phyloP scores from a whole-genome alignment of 1,140 invertebrate genomes.

The Rhynchophorus ferrugineus region DNA sequence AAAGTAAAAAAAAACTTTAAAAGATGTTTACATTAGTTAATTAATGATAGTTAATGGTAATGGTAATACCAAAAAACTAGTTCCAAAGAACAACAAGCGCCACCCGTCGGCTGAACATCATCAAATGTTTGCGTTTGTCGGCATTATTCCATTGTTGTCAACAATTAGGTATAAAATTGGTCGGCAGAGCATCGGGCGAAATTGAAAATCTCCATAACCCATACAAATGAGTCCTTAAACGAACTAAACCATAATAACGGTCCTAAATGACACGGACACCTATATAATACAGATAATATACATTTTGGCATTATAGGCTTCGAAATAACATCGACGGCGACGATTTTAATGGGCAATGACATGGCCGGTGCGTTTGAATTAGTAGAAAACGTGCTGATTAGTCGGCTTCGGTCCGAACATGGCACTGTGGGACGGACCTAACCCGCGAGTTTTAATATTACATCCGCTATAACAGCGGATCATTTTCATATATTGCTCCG shows the following conservation, averaged over 20 bases:
- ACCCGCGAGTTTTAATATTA: conserved; percentile 36
- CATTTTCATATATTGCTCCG: conserved; percentile 28
- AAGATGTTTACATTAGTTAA: too few relatives aligned
- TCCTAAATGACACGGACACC: conserved; percentile 33
- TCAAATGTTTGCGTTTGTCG: background rate
- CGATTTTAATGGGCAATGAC: conserved; percentile 41
- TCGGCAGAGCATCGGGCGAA: background rate
- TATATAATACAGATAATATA: conserved; percentile 34
- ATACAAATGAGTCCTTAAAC: conserved; percentile 25
- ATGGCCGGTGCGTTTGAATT: conserved; percentile 38
- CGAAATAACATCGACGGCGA: conserved; percentile 31
- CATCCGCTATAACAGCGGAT: conserved; percentile 27
- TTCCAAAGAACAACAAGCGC: too few relatives aligned
- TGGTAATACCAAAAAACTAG: too few relatives aligned
- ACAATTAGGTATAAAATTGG: background rate
- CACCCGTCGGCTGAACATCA: background rate
- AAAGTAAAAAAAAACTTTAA: too few relatives aligned
- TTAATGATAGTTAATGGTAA: too few relatives aligned
- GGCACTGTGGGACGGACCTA: conserved; percentile 30
- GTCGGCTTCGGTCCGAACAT: conserved; percentile 30
- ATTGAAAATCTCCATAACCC: conserved; percentile 12
- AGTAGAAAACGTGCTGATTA: conserved; percentile 41
- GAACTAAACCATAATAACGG: conserved; percentile 28
- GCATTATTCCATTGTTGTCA: background rate
- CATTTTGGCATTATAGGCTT: conserved; percentile 33